phyloP scores from a whole-genome alignment of 1,140 invertebrate genomes.

The Harlomillsia oculata region DNA sequence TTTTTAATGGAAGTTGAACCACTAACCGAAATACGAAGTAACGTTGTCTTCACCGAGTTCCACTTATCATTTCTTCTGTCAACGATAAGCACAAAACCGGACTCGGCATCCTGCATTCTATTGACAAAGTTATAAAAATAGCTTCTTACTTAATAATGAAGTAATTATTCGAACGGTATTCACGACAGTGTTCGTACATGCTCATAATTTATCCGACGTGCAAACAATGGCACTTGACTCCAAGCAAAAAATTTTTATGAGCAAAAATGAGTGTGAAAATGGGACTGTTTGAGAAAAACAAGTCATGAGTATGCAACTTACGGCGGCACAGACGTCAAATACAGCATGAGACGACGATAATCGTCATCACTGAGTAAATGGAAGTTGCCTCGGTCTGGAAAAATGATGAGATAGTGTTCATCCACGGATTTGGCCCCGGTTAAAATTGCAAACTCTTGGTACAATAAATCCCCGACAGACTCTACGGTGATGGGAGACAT shows the following conservation, averaged over 20 bases:
- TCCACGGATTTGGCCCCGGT: constrained; percentile 82
- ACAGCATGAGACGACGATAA: constrained; percentile 82
- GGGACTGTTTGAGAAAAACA: not conserved
- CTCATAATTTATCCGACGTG: no score
- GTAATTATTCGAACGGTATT: no score
- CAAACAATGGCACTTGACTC: no score
- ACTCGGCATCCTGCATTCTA: constrained; percentile 84
- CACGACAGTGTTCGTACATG: no score
- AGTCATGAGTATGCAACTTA: constrained; percentile 48
- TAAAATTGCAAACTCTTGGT: constrained; percentile 76
- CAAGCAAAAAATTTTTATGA: not conserved
- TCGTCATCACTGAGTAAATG: constrained; percentile 69
- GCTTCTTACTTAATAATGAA: not conserved
- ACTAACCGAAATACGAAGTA: constrained; percentile 86
- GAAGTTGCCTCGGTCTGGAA: constrained; percentile 83
- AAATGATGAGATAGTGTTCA: constrained; percentile 83
- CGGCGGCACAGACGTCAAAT: constrained; percentile 89
- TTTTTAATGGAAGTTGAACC: constrained; percentile 30
- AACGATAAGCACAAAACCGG: constrained; percentile 89
- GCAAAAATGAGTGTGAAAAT: constrained; percentile 6
- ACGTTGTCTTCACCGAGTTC: constrained; percentile 86
- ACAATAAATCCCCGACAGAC: constrained; percentile 73
- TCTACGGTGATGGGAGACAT: constrained; percentile 50
- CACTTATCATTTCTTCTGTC: constrained; percentile 90
- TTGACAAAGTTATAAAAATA: not conserved